Evolutionary conservation across 1,140 invertebrate species (phyloP).

Genomic region (Drosophila pruinosa): DNA sequence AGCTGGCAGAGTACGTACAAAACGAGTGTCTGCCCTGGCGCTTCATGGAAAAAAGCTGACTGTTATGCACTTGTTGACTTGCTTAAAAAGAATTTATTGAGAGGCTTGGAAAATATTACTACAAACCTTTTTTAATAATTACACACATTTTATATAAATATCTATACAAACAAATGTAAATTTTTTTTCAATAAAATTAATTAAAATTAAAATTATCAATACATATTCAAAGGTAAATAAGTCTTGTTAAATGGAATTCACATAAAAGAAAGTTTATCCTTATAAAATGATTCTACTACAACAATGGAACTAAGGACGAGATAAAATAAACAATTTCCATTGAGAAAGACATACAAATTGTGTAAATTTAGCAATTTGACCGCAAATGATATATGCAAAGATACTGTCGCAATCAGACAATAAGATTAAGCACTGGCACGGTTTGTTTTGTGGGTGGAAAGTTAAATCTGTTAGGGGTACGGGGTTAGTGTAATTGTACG

Average conservation of each 20-base stretch:
- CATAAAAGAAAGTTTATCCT: not conserved
- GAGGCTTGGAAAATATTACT: not conserved
- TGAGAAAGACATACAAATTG: conserved; percentile 38
- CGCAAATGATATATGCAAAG: conserved; percentile 19
- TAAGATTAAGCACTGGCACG: conserved; percentile 22
- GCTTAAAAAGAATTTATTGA: not conserved
- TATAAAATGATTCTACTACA: not conserved
- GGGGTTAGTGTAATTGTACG: not conserved
- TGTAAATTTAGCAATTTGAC: conserved; percentile 30
- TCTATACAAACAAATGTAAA: too few relatives aligned
- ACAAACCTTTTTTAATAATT: not conserved
- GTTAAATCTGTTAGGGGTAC: not conserved
- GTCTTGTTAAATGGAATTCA: not conserved
- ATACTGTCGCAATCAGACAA: conserved; percentile 13
- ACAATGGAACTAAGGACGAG: not conserved
- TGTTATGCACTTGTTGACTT: conserved; percentile 35
- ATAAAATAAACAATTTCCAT: not conserved
- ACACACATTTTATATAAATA: too few relatives aligned
- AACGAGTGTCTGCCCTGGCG: conserved; percentile 35
- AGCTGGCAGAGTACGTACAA: conserved; percentile 18
- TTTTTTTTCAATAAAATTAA: too few relatives aligned
- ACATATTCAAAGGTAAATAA: too few relatives aligned
- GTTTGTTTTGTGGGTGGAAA: conserved; percentile 15
- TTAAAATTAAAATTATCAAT: too few relatives aligned
- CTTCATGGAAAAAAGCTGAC: conserved; percentile 56